A percentile compares a stretch with the other conserved stretches of the same genome.
phyloP scores from a whole-genome alignment of 2,888 invertebrate species.

The Omphaloscelis lunosa region DNA sequence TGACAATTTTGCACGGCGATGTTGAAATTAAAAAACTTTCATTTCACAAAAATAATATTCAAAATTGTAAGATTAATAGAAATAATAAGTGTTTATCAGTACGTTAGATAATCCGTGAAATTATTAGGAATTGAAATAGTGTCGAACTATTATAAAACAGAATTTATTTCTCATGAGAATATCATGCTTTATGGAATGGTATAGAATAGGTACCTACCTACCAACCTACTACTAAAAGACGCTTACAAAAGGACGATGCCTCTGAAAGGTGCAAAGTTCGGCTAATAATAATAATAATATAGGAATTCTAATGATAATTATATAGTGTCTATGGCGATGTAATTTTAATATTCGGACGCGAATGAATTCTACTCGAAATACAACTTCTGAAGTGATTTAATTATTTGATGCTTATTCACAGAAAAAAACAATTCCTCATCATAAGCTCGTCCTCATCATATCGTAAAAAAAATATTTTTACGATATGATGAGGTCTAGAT shows the following conservation, averaged over 20 bases:
- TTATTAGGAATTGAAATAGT: conserved; percentile 40
- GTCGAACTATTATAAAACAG: conserved; percentile 45
- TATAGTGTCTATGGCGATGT: conserved; percentile 27
- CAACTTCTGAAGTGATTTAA: conserved; percentile 12
- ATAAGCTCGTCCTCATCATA: too few relatives aligned
- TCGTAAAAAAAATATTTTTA: too few relatives aligned
- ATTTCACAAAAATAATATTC: conserved; percentile 25
- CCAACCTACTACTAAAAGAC: conserved; percentile 30
- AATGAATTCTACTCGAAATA: conserved; percentile 31
- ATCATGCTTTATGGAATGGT: conserved; percentile 38
- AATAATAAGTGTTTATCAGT: conserved; percentile 34
- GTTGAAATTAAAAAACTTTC: conserved; percentile 29
- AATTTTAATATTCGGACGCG: conserved; percentile 25
- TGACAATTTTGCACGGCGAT: conserved; percentile 39
- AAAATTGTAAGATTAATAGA: conserved; percentile 29
- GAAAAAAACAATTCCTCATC: background rate
- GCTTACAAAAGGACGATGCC: conserved; percentile 49
- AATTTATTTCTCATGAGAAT: conserved; percentile 55
- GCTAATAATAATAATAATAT: conserved; percentile 44
- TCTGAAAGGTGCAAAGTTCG: conserved; percentile 42
- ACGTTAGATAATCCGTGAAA: conserved; percentile 48
- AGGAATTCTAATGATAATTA: conserved; percentile 45
- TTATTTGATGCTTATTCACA: background rate
- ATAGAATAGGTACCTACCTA: conserved; percentile 11
- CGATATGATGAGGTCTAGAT: background rate